Base-by-base conservation (phyloP, 2,113 vertebrate species). In the Ochotona princeps region DNA sequence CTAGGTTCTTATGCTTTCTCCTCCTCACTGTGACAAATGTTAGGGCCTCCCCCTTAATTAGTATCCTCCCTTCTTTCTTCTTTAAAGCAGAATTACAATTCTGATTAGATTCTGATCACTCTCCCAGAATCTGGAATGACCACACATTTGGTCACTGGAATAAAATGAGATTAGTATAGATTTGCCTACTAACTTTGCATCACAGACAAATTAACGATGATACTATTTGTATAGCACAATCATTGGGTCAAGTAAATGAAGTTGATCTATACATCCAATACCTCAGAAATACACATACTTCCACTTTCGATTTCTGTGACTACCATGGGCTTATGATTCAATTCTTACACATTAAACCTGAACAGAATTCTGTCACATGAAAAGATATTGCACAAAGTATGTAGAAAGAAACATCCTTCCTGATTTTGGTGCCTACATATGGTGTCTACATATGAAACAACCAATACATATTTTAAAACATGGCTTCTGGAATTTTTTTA, bases 401-500 rank as follows among this genome's bases (percentile, higher is more conserved):
- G 54, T 44, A 65, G 25, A 20, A 87, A 87, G 83, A 73, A 87
- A 54, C 26, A 7, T 44, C 44, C 23, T n/a, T 73, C 54, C 72
- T 76, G 86, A 60, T 38, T 83, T 83, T 82, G 61, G 63, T 74
- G 4, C 54, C 60, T 66, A 25, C 35, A 35, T 57, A 51, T 38
- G n/a, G 61, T 18, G 18, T 70, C n/a, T 93, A 84, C 25, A 79
- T 15, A 35, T 63, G 8, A 44, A 84, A 93, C 25, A n/a, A 83
- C 32, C 87, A 65, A 44, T 51, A 35, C 8, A 20, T 54, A 7
- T 72, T 72, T 93, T 89, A 79, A 93, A 93, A 84, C n/a, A 83
- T 32, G 72, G 23, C 7, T 2, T 21, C 15, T n/a, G 26, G 79
- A 38, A 70, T 86, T 70, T 54, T 73, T 65, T 90, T 74, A 25